A percentile compares a stretch with the other conserved stretches of the same genome.
Conservation (phyloP, 2,113 vertebrate genomes). For the Tricholaema leucomelas region DNA sequence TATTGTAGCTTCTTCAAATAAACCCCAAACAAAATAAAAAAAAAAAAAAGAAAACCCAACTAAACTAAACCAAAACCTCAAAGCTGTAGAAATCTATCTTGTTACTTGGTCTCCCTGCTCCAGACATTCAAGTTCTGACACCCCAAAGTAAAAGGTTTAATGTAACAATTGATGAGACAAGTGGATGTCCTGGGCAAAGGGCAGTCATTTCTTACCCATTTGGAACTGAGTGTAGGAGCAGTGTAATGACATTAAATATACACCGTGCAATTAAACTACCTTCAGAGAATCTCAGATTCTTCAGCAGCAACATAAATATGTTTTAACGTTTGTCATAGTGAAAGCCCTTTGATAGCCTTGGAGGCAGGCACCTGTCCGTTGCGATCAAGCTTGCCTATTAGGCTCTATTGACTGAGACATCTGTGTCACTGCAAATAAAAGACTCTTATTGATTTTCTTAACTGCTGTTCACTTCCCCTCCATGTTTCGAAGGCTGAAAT, state of each 20-base stretch:
- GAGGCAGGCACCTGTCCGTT: conserved; percentile 82
- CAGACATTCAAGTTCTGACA: neutral
- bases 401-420: conserved; percentile 99
- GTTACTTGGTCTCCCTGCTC: neutral
- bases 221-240: conserved; percentile 4
- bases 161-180: neutral
- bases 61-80: rapidly evolving
- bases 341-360: conserved; percentile 74
- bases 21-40: neutral
- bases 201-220: conserved; percentile 15
- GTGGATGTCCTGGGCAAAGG: neutral
- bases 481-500: conserved; percentile 90
- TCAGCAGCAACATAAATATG: conserved; percentile 65
- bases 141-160: neutral
- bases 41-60: too few species aligned
- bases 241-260: conserved; percentile 56
- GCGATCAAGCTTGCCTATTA: conserved; percentile 93
- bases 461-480: conserved; percentile 95
- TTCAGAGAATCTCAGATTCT: conserved; percentile 42
- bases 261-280: conserved; percentile 40
- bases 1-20: neutral
- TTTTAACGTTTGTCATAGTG: conserved; percentile 72
- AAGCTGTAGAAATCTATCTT: neutral
- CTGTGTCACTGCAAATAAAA: conserved; percentile 98
- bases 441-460: conserved; percentile 97